Evolutionary conservation across 2,888 invertebrate species (phyloP), one percentile per base, ranked within the genome.

Genomic region (Tinea pellionella): DNA sequence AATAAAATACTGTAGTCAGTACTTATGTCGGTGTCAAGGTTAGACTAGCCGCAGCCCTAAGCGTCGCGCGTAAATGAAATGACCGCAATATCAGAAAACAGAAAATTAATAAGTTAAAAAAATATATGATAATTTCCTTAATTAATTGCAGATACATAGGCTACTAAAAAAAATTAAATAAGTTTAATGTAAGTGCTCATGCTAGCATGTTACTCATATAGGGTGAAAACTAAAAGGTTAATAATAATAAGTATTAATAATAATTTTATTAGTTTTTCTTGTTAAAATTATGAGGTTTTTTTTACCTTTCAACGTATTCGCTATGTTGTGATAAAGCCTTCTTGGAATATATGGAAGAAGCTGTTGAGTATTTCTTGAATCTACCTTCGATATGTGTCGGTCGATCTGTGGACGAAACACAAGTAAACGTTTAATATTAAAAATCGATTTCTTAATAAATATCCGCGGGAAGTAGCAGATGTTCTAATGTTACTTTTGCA

Each of bases 291-390:
- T 13, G 12, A 37, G 12, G n/a, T n/a, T 15, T 4, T 42, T 13
- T 55, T 68, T 71, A 88, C 88, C 87, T 84, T 73, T 87, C 87
- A 60, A 88, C 69, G 71, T 86, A 82, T 68, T 88, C 88, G 62
- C 86, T 86, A 63, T 84, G 84, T 51, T 83, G 84, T 63, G 86
- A 85, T 62, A 82, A 68, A 18, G 85, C 83, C 68, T 84, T 88
- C 69, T 88, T 88, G 60, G 88, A 88, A 69, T 88, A 83, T 59
- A 88, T 74, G 24, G 87, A 87, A 47, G 87, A 87, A 63, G 87
- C 84, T 16, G 87, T 87, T 64, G 87, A 87, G 69, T 87, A 86
- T 75, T 87, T 87, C 67, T 87, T 87, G 69, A 80, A 87, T 67
- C 84, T 81, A 68, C 87, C 87, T 71, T 87, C 87, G 69, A 86